Evolutionary conservation across 2,113 vertebrate genomes (phyloP), one percentile per base, ranked within the genome.

Genomic region (Acanthisitta chloris): DNA sequence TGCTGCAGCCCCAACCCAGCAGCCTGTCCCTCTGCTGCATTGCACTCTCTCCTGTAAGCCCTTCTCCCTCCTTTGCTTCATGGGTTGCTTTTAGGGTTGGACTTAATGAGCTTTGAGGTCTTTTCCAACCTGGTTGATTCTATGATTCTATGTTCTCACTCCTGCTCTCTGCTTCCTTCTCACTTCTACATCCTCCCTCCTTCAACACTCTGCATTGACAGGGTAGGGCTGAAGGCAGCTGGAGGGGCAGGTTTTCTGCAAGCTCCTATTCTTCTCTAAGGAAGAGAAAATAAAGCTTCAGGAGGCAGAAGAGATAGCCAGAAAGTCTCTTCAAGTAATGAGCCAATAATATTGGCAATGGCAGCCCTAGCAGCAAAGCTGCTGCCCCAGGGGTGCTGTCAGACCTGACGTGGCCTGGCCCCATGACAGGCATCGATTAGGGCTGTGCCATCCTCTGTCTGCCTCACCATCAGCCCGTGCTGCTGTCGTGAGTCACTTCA

Each of bases 1-100:
- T 43, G 40, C 54, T 6, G 1, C 23, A 12, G 80, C 29, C 81
- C 87, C 59, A 52, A 0, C 1, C 0, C 2, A 46, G 33, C 71
- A 76, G 40, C 36, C 28, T 86, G 54, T 10, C 5, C 36, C 52
- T 7, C 46, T 49, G 33, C 20, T 46, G 18, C 17, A 7, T 72
- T 29, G 3, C 52, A 28, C 18, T 31, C 21, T 65, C 24, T 24
- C 14, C 25, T 57, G 1, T 25, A 15, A 73, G 26, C 45, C 6
- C 58, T 40, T 8, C 42, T 67, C 16, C 45, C 49, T 72, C 54
- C 36, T 51, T 72, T 51, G 14, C 26, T 94, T 83, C 31, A 6
- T n/a, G n/a, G n/a, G n/a, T n/a, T n/a, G n/a, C n/a, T n/a, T n/a
- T n/a, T n/a, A n/a, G n/a, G n/a, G n/a, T n/a, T n/a, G n/a, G n/a